Evolutionary conservation across 2,113 vertebrate species (phyloP).

Genomic region (Telmatochromis sp.): DNA sequence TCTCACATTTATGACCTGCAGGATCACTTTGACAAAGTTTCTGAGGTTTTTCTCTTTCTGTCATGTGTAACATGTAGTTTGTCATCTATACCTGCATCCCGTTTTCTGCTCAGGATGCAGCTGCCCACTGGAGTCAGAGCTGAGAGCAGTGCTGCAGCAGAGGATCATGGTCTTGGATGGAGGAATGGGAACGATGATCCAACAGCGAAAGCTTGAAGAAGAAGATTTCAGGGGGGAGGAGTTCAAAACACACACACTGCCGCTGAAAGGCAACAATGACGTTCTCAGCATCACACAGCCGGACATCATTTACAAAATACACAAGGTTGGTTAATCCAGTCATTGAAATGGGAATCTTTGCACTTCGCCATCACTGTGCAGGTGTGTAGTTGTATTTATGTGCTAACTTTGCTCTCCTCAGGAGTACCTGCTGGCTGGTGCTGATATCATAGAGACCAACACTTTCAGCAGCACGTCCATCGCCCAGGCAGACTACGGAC

Average conservation of each 20-base stretch:
- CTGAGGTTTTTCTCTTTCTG: background rate
- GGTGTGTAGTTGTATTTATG: background rate
- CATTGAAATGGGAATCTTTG: background rate
- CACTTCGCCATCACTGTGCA: background rate
- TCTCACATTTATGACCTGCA: background rate
- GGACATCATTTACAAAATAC: constrained; percentile 82
- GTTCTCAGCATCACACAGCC: constrained; percentile 89
- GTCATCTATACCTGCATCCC: background rate
- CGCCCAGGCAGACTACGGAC: constrained; percentile 90
- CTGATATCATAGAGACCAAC: constrained; percentile 96
- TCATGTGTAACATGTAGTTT: background rate
- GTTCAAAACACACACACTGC: constrained; percentile 79
- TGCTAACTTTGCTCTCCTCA: constrained; percentile 26
- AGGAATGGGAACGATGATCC: constrained; percentile 99
- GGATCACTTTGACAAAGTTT: background rate
- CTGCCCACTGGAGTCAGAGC: constrained; percentile 67
- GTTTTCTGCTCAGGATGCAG: background rate
- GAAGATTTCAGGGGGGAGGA: constrained; percentile 83
- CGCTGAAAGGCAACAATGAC: constrained; percentile 93
- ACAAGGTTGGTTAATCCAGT: constrained; percentile 75
- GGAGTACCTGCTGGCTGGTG: constrained; percentile 90
- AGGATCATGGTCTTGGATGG: constrained; percentile 93
- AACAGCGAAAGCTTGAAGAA: constrained; percentile 77
- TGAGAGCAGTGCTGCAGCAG: constrained; percentile 74
- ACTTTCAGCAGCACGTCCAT: constrained; percentile 91